Base-by-base conservation (phyloP, 2,888 invertebrate genomes). In the Rhopalosiphum nymphaeae region DNA sequence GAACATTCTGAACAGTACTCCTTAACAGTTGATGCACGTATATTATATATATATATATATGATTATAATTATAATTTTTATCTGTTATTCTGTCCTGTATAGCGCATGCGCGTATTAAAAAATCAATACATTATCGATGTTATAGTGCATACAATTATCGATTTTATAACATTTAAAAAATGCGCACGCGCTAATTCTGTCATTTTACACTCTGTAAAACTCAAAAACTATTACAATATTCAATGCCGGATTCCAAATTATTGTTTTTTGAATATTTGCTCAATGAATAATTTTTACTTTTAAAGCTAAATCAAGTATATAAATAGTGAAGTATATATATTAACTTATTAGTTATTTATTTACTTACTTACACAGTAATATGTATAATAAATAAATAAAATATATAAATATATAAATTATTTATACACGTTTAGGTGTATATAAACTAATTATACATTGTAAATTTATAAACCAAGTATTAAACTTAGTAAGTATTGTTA, bases 151-250 rank as follows among this genome's bases (percentile, higher is more conserved):
- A 53, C 26, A 56, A 49, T 46, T 93, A 94, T 94, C 90, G 94
- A 94, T 89, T 89, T 89, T 94, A 29, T 57, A 26, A 61, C 36
- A 85, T 94, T 94, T 46, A 61, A 86, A 94, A 94, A 93, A 98
- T 98, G 98, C 98, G 98, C 96, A 97, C 97, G 95, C 93, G 93
- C 89, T 87, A 61, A 61, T 46, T 61, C 9, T 36, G 67, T 56
- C 36, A 85, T 25, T 91, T 9, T 42, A 13, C 49, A 61, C 13
- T 44, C 26, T 44, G 29, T 53, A 53, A 53, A 53, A 53, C 53
- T 53, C 13, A 7, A 78, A 61, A 57, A 86, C 29, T 57, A 91
- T 46, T 86, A 61, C 36, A 86, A 26, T 56, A 26, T 86, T 46
- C n/a, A 16, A 86, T 57, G 11, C 61, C 44, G 13, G 46, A 49